These are phyloP conservation scores for Streptopelia turtur DNA, from an alignment of 2,797 vertebrate genomes.

Conservation along the genomic window DNA sequence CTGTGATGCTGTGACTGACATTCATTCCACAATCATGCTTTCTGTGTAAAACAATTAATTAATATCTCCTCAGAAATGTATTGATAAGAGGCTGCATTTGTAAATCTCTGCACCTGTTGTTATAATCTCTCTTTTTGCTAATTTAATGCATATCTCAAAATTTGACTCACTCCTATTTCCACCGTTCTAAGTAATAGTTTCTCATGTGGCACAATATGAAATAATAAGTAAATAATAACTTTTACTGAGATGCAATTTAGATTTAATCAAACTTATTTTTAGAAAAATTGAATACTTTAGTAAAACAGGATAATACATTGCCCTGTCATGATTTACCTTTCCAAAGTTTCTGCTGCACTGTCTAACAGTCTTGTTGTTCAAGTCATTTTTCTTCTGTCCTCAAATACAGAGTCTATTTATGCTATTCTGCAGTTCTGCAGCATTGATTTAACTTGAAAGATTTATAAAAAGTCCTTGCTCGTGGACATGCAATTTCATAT, in stretches of 20 bases:
- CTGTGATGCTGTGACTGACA: background rate
- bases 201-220: background rate
- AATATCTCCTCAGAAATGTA: background rate
- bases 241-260: background rate
- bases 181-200: background rate
- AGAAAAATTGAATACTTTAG: background rate
- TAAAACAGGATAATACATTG: background rate
- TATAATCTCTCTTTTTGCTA: background rate
- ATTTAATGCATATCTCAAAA: background rate
- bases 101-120: rapidly evolving
- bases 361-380: no score
- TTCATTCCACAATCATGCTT: background rate
- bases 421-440: background rate
- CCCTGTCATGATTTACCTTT: background rate
- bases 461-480: background rate
- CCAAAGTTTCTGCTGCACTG: background rate
- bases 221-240: background rate
- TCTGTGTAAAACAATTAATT: background rate
- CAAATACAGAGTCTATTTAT: background rate
- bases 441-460: background rate
- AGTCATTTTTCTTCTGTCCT: background rate
- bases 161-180: background rate
- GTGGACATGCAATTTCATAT: background rate
- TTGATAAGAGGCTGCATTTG: background rate
- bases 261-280: background rate